Conservation (phyloP, 2,113 vertebrate genomes). For the Bombycilla garrulus region DNA sequence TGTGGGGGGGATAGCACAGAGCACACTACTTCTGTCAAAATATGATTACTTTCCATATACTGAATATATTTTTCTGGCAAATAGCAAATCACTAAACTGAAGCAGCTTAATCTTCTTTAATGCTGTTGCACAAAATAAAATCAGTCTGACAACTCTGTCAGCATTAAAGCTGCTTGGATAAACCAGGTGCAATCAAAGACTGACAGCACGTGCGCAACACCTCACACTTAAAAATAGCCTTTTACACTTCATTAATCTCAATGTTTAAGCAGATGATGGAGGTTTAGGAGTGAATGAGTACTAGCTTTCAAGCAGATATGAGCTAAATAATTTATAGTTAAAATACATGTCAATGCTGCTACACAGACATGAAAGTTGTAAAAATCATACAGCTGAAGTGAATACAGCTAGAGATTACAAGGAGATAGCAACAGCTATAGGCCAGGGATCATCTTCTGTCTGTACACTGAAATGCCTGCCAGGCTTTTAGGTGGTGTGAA, state of each 20-base stretch:
- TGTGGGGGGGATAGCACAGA: neutral
- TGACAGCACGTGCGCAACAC: neutral
- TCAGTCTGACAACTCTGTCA: neutral
- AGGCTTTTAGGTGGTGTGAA: conserved; percentile 35
- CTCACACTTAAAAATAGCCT: conserved; percentile 1
- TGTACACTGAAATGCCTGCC: conserved; percentile 6
- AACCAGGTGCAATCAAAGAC: neutral
- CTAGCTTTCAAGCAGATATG: neutral
- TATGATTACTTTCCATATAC: neutral
- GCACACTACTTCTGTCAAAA: neutral
- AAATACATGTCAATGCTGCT: neutral
- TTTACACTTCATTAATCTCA: neutral
- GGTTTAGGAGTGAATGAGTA: neutral
- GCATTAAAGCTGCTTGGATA: neutral
- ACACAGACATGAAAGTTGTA: neutral
- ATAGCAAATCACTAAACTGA: neutral
- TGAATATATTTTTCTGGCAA: neutral
- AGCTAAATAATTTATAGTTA: conserved; percentile 13
- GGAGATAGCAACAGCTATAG: neutral
- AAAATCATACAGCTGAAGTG: neutral
- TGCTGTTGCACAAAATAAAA: neutral
- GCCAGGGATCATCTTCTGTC: conserved; percentile 8
- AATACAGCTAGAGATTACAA: conserved; percentile 13
- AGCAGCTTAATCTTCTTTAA: neutral
- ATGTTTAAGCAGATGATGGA: neutral